A percentile compares a stretch with the other conserved stretches of the same genome.
Conservation (phyloP, 2,797 vertebrate genomes). For the Poeciliopsis turneri region DNA sequence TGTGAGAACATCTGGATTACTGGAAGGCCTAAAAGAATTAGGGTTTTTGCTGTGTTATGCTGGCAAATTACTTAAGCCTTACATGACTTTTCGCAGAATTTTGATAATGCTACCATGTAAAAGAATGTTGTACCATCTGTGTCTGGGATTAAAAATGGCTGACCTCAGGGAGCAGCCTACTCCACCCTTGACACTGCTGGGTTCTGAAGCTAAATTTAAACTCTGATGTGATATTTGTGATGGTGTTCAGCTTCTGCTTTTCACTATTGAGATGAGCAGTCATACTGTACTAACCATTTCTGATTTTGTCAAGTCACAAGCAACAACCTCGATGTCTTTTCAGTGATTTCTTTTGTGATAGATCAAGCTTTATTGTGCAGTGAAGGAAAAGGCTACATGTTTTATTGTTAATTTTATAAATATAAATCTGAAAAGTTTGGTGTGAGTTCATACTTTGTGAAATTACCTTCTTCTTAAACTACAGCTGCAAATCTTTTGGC, state of each 20-base stretch:
- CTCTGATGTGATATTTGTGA: constrained; percentile 17
- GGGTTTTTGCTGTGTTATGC: constrained; percentile 15
- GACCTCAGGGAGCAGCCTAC: constrained; percentile 22
- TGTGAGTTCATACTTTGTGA: neutral
- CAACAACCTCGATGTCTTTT: neutral
- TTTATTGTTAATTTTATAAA: neutral
- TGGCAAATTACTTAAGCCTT: constrained; percentile 36
- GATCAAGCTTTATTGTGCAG: neutral
- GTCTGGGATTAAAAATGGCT: constrained; percentile 42
- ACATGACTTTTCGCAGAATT: constrained; percentile 31
- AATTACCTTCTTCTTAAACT: neutral
- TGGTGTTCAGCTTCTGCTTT: constrained; percentile 13
- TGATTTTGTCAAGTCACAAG: neutral
- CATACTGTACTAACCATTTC: neutral
- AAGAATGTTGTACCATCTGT: constrained; percentile 39
- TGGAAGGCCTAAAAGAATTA: constrained; percentile 7
- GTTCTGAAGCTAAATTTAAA: constrained; percentile 15
- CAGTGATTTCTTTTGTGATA: neutral
- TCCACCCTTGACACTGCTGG: constrained; percentile 14
- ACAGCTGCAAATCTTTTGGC: neutral
- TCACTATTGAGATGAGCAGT: neutral
- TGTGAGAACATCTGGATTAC: constrained; percentile 3
- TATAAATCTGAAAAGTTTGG: neutral
- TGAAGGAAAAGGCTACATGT: neutral
- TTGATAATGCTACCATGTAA: constrained; percentile 29